Conservation (phyloP, 2,797 vertebrate genomes). For the Girardinus metallicus region DNA sequence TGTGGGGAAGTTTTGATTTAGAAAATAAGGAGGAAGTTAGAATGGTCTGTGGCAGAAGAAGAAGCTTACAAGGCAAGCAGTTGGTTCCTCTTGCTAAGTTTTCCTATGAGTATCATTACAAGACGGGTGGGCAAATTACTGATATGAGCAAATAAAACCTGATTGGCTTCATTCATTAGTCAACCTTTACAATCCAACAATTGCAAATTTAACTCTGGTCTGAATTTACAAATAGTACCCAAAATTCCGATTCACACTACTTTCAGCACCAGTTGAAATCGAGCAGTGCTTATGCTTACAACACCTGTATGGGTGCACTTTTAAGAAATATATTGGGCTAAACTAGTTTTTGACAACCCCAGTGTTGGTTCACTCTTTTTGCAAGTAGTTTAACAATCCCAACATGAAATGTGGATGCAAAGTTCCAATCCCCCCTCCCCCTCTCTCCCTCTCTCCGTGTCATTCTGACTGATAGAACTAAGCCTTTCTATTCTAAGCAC, state of each 20-base stretch:
- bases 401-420: conserved; percentile 38
- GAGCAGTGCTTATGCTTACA: background rate
- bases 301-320: background rate
- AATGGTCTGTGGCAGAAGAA: conserved; percentile 1
- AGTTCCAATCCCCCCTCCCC: conserved; percentile 5
- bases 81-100: background rate
- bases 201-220: background rate
- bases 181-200: background rate
- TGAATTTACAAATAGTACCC: background rate
- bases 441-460: conserved; percentile 26
- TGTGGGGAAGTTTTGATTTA: background rate
- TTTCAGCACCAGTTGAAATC: background rate
- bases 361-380: conserved; percentile 14
- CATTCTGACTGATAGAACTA: conserved; percentile 67
- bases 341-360: background rate
- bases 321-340: conserved; percentile 4
- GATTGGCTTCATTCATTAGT: background rate
- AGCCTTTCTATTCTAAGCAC: conserved; percentile 83
- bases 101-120: background rate
- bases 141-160: background rate
- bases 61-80: background rate
- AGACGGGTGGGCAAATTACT: background rate
- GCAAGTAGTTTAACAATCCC: conserved; percentile 35
- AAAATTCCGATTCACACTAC: background rate
- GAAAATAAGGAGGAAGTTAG: conserved; percentile 6